Base-by-base conservation (phyloP, 2,888 invertebrate species). In the Chrysolina americana region DNA sequence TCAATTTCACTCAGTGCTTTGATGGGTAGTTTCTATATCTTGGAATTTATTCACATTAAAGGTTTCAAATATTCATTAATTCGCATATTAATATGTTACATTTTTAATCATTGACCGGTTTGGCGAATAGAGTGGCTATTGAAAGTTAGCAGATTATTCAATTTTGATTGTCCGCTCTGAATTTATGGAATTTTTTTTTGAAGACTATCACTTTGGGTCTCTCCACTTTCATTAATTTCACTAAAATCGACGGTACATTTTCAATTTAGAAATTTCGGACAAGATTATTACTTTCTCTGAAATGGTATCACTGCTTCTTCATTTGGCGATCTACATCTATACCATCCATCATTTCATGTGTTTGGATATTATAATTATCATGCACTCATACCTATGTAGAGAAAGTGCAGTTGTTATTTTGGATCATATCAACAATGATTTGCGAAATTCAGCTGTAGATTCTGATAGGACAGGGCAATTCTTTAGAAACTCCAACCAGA, bases 171-270 rank as follows among this genome's bases (percentile, higher is more conserved):
- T 44, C n/a, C 17, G 48, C 17, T 48, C 48, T 17, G 17, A 48
- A 48, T 48, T 48, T 10, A 9, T 48, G 2, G 17, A n/a, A 17
- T 17, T 48, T 48, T 17, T 48, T 17, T 9, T 48, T 1, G 11
- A n/a, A 48, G 17, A 10, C 48, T 48, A 17, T 13, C 53, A 53
- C 53, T 53, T 53, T 19, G 21, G 21, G 13, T 21, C 5, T 11
- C 5, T 17, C 53, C 13, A 64, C 64, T 64, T 64, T 64, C 64
- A 41, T 36, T 64, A 64, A 41, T 64, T 64, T 44, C 10, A 64
- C 17, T 44, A 21, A 44, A 19, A 41, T 64, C 41, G 44, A 41
- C 41, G 15, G 41, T 64, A 11, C 19, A 8, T 36, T 64, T 64
- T 63, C 44, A n/a, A 21, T 21, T n/a, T n/a, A 11, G 10, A 23